phyloP scores from a whole-genome alignment of 1,140 invertebrate species.

The Aethina tumida region DNA sequence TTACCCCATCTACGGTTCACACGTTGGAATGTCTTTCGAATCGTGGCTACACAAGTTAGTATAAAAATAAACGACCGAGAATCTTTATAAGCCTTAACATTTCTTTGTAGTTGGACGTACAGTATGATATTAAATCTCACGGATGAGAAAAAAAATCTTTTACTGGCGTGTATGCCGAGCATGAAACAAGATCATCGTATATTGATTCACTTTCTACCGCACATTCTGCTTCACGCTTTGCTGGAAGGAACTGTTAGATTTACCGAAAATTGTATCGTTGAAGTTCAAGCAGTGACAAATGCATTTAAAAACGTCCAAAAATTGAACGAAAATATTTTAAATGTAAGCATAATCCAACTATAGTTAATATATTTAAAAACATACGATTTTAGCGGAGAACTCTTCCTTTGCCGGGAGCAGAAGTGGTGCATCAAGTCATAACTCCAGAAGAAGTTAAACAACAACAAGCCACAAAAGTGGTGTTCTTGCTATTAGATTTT shows the following conservation, averaged over 20 bases:
- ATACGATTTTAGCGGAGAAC: constrained; percentile 18
- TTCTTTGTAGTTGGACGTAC: constrained; percentile 45
- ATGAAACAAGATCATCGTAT: constrained; percentile 58
- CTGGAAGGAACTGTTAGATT: constrained; percentile 36
- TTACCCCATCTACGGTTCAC: constrained; percentile 51
- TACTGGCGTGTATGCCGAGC: constrained; percentile 56
- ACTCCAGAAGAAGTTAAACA: constrained; percentile 29
- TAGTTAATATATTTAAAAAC: background rate
- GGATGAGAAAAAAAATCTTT: constrained; percentile 41
- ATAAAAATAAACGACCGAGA: background rate
- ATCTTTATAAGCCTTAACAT: background rate
- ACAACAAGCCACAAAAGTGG: constrained; percentile 47
- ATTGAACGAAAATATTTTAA: constrained; percentile 13
- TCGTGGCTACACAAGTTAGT: constrained; percentile 63
- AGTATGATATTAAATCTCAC: constrained; percentile 47
- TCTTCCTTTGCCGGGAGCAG: constrained; percentile 11
- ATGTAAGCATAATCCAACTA: constrained; percentile 13
- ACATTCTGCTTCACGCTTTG: constrained; percentile 55
- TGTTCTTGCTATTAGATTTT: constrained; percentile 62
- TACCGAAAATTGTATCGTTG: constrained; percentile 38
- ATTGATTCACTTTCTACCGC: constrained; percentile 59
- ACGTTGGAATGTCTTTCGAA: constrained; percentile 51
- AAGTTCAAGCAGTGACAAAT: constrained; percentile 45
- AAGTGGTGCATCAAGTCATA: constrained; percentile 16
- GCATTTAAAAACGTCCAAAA: constrained; percentile 15